A percentile compares a stretch with the other conserved stretches of the same genome.
Evolutionary conservation across 1,140 invertebrate genomes (phyloP).

Genomic region (Venturia canescens): DNA sequence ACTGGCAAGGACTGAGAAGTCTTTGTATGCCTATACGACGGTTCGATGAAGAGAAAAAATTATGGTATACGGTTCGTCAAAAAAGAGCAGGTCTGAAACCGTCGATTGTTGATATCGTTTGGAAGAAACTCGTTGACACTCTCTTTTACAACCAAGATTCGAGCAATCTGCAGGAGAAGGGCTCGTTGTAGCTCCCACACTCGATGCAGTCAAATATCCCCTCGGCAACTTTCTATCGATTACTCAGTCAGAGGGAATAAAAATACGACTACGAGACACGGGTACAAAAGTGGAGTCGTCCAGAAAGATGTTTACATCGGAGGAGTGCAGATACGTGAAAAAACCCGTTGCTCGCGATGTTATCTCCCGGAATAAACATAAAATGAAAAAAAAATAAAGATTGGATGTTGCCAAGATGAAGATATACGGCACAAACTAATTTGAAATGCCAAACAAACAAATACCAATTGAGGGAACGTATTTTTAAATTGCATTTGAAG

Average conservation of each 20-base stretch:
- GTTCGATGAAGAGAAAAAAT: background rate
- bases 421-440: background rate
- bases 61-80: background rate
- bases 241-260: background rate
- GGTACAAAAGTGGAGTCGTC: background rate
- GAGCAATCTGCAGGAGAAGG: background rate
- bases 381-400: background rate
- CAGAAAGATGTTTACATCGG: background rate
- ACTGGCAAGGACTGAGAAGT: no score
- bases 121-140: background rate
- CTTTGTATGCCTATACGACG: no score
- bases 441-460: background rate
- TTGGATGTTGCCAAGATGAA: background rate
- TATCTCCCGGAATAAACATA: background rate
- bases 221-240: background rate
- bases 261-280: background rate
- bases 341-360: background rate
- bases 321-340: background rate
- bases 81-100: background rate
- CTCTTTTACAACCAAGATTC: background rate
- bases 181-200: background rate
- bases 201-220: background rate
- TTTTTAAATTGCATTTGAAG: background rate
- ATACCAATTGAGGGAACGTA: background rate
- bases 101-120: background rate